Evolutionary conservation across 2,888 invertebrate species (phyloP).

Genomic region (Nomada lathburiana): DNA sequence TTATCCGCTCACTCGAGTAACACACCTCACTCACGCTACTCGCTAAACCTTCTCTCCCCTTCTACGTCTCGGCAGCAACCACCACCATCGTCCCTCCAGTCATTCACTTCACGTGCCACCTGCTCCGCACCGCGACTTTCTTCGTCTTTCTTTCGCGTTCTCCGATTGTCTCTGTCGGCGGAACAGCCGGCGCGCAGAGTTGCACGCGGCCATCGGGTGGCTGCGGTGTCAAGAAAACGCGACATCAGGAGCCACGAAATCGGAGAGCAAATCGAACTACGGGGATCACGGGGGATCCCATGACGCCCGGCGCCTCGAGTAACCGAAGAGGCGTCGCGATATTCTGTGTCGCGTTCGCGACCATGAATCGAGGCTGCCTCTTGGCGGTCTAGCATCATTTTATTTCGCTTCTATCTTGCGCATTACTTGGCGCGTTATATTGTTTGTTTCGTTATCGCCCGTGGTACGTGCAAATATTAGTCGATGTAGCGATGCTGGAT

Average conservation of each 20-base stretch:
- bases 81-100: conserved; percentile 65
- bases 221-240: conserved; percentile 56
- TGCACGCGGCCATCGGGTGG: conserved; percentile 28
- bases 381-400: not conserved
- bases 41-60: conserved; percentile 64
- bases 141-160: conserved; percentile 10
- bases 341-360: conserved; percentile 1
- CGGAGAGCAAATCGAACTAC: conserved; percentile 52
- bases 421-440: not conserved
- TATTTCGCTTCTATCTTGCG: too few species aligned
- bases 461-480: too few species aligned
- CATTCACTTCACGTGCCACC: conserved; percentile 73
- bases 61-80: conserved; percentile 52
- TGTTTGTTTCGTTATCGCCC: too few species aligned
- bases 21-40: conserved; percentile 68
- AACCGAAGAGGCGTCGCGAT: conserved; percentile 9
- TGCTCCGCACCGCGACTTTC: conserved; percentile 57
- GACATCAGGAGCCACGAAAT: conserved; percentile 54
- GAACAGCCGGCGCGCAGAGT: conserved; percentile 22
- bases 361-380: not conserved
- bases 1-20: conserved; percentile 76
- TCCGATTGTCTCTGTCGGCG: conserved; percentile 20
- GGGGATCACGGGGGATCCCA: conserved; percentile 39
- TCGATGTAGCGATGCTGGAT: too few species aligned
- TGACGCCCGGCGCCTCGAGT: conserved; percentile 5